phyloP scores from a whole-genome alignment of 2,888 invertebrate species.

The Plutella xylostella region DNA sequence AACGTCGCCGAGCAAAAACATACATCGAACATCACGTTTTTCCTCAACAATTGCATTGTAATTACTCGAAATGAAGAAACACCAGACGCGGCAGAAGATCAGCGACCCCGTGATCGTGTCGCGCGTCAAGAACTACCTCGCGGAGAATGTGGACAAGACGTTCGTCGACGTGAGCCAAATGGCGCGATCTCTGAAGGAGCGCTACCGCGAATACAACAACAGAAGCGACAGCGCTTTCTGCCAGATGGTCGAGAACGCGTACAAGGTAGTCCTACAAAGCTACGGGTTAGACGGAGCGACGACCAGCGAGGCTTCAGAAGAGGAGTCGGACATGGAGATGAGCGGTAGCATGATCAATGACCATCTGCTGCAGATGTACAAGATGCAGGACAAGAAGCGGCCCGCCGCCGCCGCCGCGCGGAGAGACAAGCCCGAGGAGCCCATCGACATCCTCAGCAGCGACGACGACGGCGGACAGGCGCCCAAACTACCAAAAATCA shows the following conservation, averaged over 20 bases:
- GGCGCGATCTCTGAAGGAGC: constrained; percentile 82
- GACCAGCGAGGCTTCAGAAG: constrained; percentile 70
- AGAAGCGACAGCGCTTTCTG: constrained; percentile 85
- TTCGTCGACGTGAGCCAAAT: constrained; percentile 87
- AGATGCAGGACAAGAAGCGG: constrained; percentile 62
- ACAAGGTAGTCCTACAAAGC: constrained; percentile 77
- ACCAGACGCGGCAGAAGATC: constrained; percentile 56
- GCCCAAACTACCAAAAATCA: constrained; percentile 59
- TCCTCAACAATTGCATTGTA: constrained; percentile 16
- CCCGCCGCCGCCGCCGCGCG: constrained; percentile 40
- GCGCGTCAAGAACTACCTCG: constrained; percentile 80
- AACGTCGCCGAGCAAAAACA: constrained; percentile 2
- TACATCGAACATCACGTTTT: constrained; percentile 10
- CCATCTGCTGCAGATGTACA: constrained; percentile 60
- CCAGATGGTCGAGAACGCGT: constrained; percentile 80
- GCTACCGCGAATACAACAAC: constrained; percentile 80
- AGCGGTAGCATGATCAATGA: constrained; percentile 80
- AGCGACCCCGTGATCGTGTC: constrained; percentile 70
- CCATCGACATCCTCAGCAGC: constrained; percentile 57
- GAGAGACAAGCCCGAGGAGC: constrained; percentile 53
- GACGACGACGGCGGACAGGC: constrained; percentile 54
- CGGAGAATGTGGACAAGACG: constrained; percentile 82
- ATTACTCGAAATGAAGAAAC: constrained; percentile 58
- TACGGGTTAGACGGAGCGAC: constrained; percentile 73
- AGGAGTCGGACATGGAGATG: constrained; percentile 76